phyloP scores from a whole-genome alignment of 2,888 invertebrate genomes.

The Mesochorus sp. region DNA sequence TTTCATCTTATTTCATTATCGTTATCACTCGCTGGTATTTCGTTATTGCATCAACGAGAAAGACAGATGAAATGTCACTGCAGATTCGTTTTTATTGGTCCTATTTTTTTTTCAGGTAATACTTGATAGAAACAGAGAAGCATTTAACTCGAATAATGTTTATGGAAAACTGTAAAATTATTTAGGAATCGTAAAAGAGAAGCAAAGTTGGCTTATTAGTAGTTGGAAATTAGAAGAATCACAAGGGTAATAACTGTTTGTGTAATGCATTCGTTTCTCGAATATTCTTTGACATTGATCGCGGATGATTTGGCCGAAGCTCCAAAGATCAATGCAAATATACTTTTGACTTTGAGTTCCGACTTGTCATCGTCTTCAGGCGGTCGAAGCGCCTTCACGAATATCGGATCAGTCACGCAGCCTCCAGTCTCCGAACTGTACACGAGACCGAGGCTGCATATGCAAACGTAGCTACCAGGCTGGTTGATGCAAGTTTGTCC shows the following conservation, averaged over 20 bases:
- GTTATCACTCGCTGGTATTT: conserved; percentile 22
- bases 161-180: conserved; percentile 2
- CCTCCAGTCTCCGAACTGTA: conserved; percentile 57
- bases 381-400: conserved; percentile 60
- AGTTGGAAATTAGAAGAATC: too few species aligned
- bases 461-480: conserved; percentile 79
- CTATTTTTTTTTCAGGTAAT: conserved; percentile 1
- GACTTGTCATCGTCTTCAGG: conserved; percentile 12
- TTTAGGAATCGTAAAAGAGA: background rate
- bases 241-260: too few species aligned
- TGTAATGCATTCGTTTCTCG: background rate
- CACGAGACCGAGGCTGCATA: conserved; percentile 70
- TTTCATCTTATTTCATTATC: conserved; percentile 32
- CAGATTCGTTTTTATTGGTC: conserved; percentile 11
- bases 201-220: too few species aligned
- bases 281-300: background rate
- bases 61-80: conserved; percentile 19
- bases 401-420: conserved; percentile 61
- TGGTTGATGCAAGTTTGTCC: conserved; percentile 85
- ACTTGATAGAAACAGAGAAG: too few species aligned
- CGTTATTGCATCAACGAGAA: background rate
- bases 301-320: conserved; percentile 58
- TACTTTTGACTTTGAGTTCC: conserved; percentile 27
- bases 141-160: background rate
- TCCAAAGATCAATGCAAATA: conserved; percentile 54